Base-by-base conservation (phyloP, 2,797 vertebrate species). In the Cheirogaleus major region DNA sequence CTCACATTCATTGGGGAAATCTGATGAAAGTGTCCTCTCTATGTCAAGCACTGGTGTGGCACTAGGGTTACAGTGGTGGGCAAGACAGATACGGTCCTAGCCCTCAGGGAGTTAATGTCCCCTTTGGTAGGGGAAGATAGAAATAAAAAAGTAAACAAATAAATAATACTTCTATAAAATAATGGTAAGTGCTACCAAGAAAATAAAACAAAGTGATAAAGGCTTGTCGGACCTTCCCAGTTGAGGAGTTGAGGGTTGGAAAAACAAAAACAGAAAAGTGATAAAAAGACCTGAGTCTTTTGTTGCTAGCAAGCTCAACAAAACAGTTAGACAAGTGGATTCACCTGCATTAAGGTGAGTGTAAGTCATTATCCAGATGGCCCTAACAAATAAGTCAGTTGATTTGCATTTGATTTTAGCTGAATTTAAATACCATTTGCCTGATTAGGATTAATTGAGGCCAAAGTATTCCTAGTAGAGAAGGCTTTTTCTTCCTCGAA, bases 401-500 rank as follows among this genome's bases (percentile, higher is more conserved):
- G 38, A 45, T 69, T 96, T 86, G 41, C 52, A 55, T 93, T 93
- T 97, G 50, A 89, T 91, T 94, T 85, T 91, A 95, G 59, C 57
- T 80, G 32, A 92, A 73, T 78, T 93, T 93, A 83, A 95, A 86
- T 80, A 50, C 22, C 35, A 52, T 83, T 95, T 84, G 48, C 32
- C 63, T 87, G 72, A 89, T 82, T 89, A 78, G 38, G 50, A 57
- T 89, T 82, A 75, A 75, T 80, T 52, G 79, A 89, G 78, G 63
- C 41, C 55, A 50, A 89, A 67, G 27, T 93, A 52, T 89, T 93
- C 61, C 45, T 87, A 76, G 50, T 35, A 82, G 75, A 72, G n/a
- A 82, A 38, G 32, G 38, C 20, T 75, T 59, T 55, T 69, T 27
- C 3, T n/a, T 4, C 32, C 35, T 76, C 11, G 5, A 70, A 17